Base-by-base conservation (phyloP, 2,888 invertebrate genomes). In the Chloroclystis v-ata region DNA sequence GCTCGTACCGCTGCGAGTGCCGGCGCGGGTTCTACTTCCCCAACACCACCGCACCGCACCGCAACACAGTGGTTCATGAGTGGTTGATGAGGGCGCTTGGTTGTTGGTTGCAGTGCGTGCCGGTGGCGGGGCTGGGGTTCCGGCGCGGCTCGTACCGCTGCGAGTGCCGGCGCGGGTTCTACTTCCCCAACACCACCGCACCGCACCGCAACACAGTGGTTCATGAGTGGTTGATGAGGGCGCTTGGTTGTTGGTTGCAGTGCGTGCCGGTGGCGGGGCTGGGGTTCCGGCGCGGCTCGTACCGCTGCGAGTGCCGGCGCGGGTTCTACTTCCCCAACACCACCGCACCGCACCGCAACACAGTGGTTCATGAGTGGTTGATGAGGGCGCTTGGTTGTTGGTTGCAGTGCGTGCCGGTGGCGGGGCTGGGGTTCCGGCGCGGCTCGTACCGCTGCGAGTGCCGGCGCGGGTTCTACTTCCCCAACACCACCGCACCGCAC, bases 381-480 rank as follows among this genome's bases (percentile, higher is more conserved):
- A n/a, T n/a, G n/a, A n/a, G n/a, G n/a, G n/a, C n/a, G n/a, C n/a
- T n/a, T n/a, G n/a, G n/a, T n/a, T n/a, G n/a, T n/a, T n/a, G n/a
- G 41, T 29, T 28, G 7, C 90, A 96, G 97, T 97, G 97, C 71
- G 92, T 94, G 13, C 92, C 95, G 1, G 90, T 96, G 12, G 91
- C 95, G 3, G 97, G 96, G 0, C 81, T 96, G 53, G 97, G 97
- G 52, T 96, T 97, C 79, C 92, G 95, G 1, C 91, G 96, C 9
- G 97, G 97, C 38, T 96, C 95, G 59, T 97, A 97, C 89, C 92
- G 94, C 66, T 97, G 97, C 72, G 90, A 94, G 32, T 97, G 97
- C 80, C 91, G 92, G 53, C 90, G 92, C 52, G 97, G 97, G 0
- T 98, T 94, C 86, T 98, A 94, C 83, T 97, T 94, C 74, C 97